Conservation (phyloP, 2,113 vertebrate genomes). For the Probosciger aterrimus region DNA sequence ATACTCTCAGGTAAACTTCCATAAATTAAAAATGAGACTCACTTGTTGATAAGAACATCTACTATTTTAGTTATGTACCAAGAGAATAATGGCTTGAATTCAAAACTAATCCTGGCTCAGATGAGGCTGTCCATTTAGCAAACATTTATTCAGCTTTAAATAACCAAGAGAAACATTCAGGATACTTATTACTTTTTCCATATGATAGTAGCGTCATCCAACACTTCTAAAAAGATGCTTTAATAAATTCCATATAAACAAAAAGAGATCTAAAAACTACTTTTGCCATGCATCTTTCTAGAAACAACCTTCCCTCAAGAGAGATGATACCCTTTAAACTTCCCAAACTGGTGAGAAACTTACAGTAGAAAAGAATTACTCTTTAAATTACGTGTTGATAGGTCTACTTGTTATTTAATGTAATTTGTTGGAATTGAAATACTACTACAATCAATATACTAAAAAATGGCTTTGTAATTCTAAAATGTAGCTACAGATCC, state of each 20-base stretch:
- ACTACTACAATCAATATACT: background rate
- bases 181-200: background rate
- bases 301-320: background rate
- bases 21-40: slow-evolving; percentile 36
- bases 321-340: background rate
- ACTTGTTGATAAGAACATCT: background rate
- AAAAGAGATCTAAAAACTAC: background rate
- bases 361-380: background rate
- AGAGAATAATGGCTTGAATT: background rate
- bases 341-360: background rate
- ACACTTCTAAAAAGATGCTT: background rate
- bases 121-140: background rate
- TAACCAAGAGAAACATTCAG: background rate
- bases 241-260: background rate
- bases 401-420: background rate
- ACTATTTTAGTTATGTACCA: background rate
- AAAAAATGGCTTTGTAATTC: background rate
- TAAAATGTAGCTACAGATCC: background rate
- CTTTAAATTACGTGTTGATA: background rate
- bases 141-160: background rate
- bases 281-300: background rate
- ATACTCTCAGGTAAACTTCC: background rate
- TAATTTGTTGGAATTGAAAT: background rate
- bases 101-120: background rate
- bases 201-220: background rate